Evolutionary conservation across 2,113 vertebrate genomes (phyloP), one percentile per base, ranked within the genome.

Genomic region (Nanger granti): DNA sequence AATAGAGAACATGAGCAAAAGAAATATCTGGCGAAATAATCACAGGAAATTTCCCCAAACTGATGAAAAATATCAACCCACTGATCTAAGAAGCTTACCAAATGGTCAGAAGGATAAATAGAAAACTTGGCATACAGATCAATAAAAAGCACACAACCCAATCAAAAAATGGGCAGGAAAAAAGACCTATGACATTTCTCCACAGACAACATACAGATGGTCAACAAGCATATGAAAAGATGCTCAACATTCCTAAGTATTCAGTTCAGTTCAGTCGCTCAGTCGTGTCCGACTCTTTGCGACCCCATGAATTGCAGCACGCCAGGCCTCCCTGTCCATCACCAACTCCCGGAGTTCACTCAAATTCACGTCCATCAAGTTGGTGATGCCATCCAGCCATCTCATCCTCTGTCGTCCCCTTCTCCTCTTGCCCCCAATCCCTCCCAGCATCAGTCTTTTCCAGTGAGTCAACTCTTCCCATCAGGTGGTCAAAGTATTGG

Each of bases 11-110:
- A 87, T 2, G 9, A 12, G 4, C 29, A 55, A 49, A 22, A 49
- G 2, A 20, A 24, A 2, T 31, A 15, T 3, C 2, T 2, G 34
- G 20, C 2, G 41, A 14, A 8, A 9, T 17, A 29, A 18, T 7
- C 13, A 34, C n/a, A 34, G 37, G 28, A 52, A 28, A 44, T 9
- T 84, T 31, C 10, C 62, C 55, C 10, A 37, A 15, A 55, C 1
- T 8, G 54, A 64, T 28, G 93, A 59, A 29, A 73, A 49, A 44
- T n/a, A 29, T 31, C 20, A 26, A 11, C 11, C 44, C 13, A 14
- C n/a, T 87, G 49, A 69, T 31, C 66, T 57, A 31, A 37, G 17
- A 34, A 28, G 34, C 80, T n/a, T 28, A 3, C 37, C 11, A 6
- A 44, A 11, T 1, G 5, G 8, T 49, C 41, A 11, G 37, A 60